Evolutionary conservation across 2,888 invertebrate species (phyloP), one percentile per base, ranked within the genome.

Genomic region (Acanthopleura granulata): DNA sequence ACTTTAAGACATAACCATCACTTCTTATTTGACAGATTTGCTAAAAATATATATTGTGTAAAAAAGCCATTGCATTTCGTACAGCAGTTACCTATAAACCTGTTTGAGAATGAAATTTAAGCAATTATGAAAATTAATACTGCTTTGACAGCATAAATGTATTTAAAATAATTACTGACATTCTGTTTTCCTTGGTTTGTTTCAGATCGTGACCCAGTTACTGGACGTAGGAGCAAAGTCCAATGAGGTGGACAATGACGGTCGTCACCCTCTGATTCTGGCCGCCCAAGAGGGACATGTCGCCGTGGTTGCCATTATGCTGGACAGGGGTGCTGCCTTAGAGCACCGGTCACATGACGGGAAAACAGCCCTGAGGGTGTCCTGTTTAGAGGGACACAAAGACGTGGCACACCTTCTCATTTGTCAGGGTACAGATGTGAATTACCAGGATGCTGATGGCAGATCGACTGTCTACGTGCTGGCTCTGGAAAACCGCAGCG

Each of bases 401-500:
- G 84, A 83, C 14, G 93, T 94, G 1, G 95, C 95, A 3, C 92
- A 93, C 72, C 92, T 94, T 72, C 91, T 97, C 74, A 90, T 94
- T 73, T 91, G 93, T 73, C 93, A 94, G 25, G 86, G 85, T 73
- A 96, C 96, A 11, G 96, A 96, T 91, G 93, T 95, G 0, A 95
- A 97, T 91, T 94, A 96, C 62, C 93, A 95, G 87, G 98, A 98
- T 91, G 96, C 97, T 0, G 98, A 98, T 91, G 95, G 96, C 0
- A 93, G 98, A 71, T 96, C 96, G 85, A 96, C 97, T 0, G 92
- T 98, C 40, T 98, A 98, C 90, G 95, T 97, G 74, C 92, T 98
- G 74, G 96, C 97, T 4, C 84, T 91, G 50, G 91, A 91, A 80
- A 89, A 88, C 74, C 87, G 87, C 50, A 78, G 81, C 15, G 84